phyloP scores from a whole-genome alignment of 2,888 invertebrate genomes.

The Syritta pipiens region DNA sequence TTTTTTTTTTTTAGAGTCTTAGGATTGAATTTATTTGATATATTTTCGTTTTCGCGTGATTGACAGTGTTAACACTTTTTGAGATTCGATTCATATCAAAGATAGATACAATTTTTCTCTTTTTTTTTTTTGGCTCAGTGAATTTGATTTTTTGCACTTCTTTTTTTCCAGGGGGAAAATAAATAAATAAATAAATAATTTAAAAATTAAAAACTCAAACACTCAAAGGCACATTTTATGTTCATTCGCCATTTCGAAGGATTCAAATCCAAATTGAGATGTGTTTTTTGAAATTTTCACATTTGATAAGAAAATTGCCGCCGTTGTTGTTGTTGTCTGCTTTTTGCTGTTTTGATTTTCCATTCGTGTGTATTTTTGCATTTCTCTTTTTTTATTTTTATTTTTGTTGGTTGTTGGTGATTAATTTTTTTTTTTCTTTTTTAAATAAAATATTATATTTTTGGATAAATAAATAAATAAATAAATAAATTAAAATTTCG shows the following conservation, averaged over 20 bases:
- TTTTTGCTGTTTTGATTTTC: constrained; percentile 6
- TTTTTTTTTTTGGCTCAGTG: no score
- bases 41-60: constrained; percentile 34
- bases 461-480: constrained; percentile 38
- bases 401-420: constrained; percentile 2
- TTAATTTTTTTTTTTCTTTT: constrained; percentile 17
- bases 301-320: constrained; percentile 39
- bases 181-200: constrained; percentile 34
- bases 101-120: constrained; percentile 2
- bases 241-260: not conserved
- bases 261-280: not conserved
- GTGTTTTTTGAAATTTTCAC: constrained; percentile 19
- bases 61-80: constrained; percentile 44
- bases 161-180: no score
- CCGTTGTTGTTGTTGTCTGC: constrained; percentile 6
- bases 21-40: constrained; percentile 36
- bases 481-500: constrained; percentile 60
- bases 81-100: constrained; percentile 55
- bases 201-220: constrained; percentile 7
- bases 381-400: constrained; percentile 28
- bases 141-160: no score
- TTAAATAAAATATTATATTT: constrained; percentile 20
- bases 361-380: constrained; percentile 27
- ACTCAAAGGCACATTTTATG: not conserved
- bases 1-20: constrained; percentile 11